phyloP scores from a whole-genome alignment of 2,888 invertebrate genomes.

The Drosophila sordidula region DNA sequence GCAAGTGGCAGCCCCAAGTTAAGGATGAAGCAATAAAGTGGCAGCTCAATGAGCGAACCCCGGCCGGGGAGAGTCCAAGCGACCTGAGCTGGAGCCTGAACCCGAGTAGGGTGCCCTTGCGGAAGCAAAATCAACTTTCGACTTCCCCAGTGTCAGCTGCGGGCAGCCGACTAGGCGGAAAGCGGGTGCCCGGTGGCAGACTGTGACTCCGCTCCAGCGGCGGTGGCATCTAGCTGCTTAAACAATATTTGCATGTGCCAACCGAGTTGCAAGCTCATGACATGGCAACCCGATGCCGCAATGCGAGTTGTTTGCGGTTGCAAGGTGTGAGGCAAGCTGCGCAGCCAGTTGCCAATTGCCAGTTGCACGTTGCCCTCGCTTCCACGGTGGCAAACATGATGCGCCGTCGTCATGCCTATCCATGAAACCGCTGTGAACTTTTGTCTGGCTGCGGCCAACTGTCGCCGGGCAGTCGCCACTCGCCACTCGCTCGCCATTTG shows the following conservation, averaged over 20 bases:
- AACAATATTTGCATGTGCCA: slow-evolving; percentile 39
- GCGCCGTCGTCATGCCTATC: slow-evolving; percentile 3
- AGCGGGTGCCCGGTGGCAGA: neutral
- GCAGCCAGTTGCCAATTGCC: neutral
- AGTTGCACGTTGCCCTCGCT: neutral
- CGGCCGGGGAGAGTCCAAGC: slow-evolving; percentile 13
- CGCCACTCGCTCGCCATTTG: slow-evolving; percentile 3
- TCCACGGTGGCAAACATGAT: slow-evolving; percentile 22
- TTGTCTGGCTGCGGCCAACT: slow-evolving; percentile 14
- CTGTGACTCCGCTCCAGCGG: neutral
- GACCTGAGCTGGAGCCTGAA: slow-evolving; percentile 3
- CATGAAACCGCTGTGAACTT: slow-evolving; percentile 2
- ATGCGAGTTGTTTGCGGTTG: slow-evolving; percentile 29
- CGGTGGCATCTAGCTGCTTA: slow-evolving; percentile 19
- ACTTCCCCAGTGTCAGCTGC: slow-evolving; percentile 24
- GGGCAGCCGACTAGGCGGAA: slow-evolving; percentile 16
- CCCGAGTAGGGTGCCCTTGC: slow-evolving; percentile 12
- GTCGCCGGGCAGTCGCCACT: slow-evolving; percentile 23
- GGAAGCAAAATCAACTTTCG: slow-evolving; percentile 31
- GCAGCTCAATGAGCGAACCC: slow-evolving; percentile 17
- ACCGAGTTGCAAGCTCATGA: slow-evolving; percentile 33
- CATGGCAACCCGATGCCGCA: slow-evolving; percentile 41
- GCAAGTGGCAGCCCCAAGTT: slow-evolving; percentile 29
- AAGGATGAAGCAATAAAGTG: slow-evolving; percentile 58
- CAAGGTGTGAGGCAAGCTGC: slow-evolving; percentile 33